Base-by-base conservation (phyloP, 2,888 invertebrate genomes). In the Oscheius sp. region DNA sequence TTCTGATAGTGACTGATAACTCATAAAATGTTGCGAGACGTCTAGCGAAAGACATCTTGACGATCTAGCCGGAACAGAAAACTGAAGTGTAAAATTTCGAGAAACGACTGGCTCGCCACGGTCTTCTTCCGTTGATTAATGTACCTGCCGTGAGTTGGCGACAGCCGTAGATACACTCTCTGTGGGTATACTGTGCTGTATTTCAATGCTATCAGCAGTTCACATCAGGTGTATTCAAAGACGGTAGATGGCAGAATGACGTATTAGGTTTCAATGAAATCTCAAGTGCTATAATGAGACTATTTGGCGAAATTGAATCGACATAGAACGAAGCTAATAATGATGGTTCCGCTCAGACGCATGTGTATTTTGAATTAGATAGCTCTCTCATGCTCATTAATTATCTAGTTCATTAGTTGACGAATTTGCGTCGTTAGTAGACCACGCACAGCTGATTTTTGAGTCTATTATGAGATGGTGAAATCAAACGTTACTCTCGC, bases 111-210 rank as follows among this genome's bases (percentile, higher is more conserved):
- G 33, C 33, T 55, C 17, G 39, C 25, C 17, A 39, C 61, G 39
- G 45, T 61, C 61, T 42, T 61, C 42, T 31, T 12, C 25, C 39
- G 42, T 42, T 61, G 61, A 61, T 61, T 61, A 61, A 61, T 61
- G 61, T 61, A 42, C 45, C 42, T 45, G 61, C 20, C 42, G 61
- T 23, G 45, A 42, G 27, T 61, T 61, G 61, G 31, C 45, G 61
- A 61, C 61, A 61, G 61, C 45, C 61, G 42, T 6, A 34, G 48
- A 23, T 37, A 10, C 37, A 37, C 37, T 10, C 37, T 15, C n/a
- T n/a, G 42, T 17, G 42, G n/a, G 48, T 48, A 25, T 48, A 48
- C 48, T 25, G 25, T n/a, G n/a, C n/a, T n/a, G 48, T 15, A 12
- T 20, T 20, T 12, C 17, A 48, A 17, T 55, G 55, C 34, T 55